Evolutionary conservation across 2,113 vertebrate species (phyloP), one percentile per base, ranked within the genome.

Genomic region (Gobius niger): DNA sequence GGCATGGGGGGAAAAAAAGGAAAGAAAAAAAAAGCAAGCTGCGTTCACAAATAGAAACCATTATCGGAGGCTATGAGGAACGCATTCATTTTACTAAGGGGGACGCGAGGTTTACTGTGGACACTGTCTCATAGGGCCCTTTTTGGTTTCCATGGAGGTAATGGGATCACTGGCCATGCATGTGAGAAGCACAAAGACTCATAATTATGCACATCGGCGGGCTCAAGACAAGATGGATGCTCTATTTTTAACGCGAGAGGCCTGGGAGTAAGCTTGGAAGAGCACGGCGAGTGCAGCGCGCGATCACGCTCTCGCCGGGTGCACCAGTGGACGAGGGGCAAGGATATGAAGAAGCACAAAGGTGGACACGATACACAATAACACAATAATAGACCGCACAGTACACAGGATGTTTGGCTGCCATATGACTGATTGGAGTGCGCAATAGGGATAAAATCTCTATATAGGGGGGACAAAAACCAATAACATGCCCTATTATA

Each of bases 121-220:
- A 84, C 69, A 65, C 80, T 71, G 81, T 68, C 82, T 83, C 75
- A 76, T 83, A 85, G 88, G 72, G 24, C 24, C 86, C 68, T 82
- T 83, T 69, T 85, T 87, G 87, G 88, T 91, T 84, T 87, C 85
- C 81, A 85, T 86, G 84, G 81, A 84, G 84, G 88, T 87, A 86
- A 90, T 87, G 81, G 82, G 78, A 83, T 85, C 75, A 46, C 76
- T 75, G 81, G 76, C 76, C 70, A 67, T 74, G 82, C 77, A 84
- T 82, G 74, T 82, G 76, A 81, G 73, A 68, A 80, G 77, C 78
- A 85, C 82, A 85, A 81, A 83, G 87, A 77, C 71, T 88, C 86
- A 72, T 83, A 88, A 85, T 89, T 87, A 87, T 77, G 82, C 82
- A 85, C 79, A 71, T 75, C 8, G 75, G 67, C 78, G 80, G 74